Evolutionary conservation across 2,888 invertebrate species (phyloP).

Genomic region (Melipona beecheii): DNA sequence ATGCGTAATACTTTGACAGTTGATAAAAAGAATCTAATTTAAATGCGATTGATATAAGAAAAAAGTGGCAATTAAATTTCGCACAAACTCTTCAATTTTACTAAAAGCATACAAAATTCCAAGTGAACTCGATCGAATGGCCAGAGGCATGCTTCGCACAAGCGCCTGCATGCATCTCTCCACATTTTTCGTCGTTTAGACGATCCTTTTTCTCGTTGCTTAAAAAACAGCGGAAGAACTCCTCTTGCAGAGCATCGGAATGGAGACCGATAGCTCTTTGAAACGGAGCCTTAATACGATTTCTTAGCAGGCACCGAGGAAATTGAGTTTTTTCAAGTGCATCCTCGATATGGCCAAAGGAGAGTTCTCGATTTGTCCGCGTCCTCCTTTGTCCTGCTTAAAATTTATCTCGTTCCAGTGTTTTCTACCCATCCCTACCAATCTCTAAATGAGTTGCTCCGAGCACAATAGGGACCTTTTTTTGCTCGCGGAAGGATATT

Average conservation of each 20-base stretch:
- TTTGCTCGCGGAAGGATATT: neutral
- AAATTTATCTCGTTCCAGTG: neutral
- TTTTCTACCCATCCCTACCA: neutral
- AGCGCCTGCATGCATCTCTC: too few relatives aligned
- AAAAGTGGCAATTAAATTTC: too few relatives aligned
- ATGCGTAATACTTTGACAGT: too few relatives aligned
- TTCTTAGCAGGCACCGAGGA: slow-evolving; percentile 11
- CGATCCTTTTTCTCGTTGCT: neutral
- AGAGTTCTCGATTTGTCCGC: slow-evolving; percentile 15
- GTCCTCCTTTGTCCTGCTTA: slow-evolving; percentile 6
- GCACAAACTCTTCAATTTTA: too few relatives aligned
- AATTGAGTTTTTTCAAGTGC: slow-evolving; percentile 38
- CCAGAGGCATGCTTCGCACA: too few relatives aligned
- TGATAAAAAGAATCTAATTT: too few relatives aligned
- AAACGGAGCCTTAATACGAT: slow-evolving; percentile 27
- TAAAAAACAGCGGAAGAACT: neutral
- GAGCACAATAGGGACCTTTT: neutral
- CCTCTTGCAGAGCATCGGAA: neutral
- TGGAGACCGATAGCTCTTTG: neutral
- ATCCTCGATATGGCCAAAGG: slow-evolving; percentile 11
- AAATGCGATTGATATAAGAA: too few relatives aligned
- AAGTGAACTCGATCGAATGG: too few relatives aligned
- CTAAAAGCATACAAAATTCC: too few relatives aligned
- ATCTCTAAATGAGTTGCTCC: neutral
- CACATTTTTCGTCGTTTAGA: neutral